Evolutionary conservation across 1,140 invertebrate species (phyloP), one percentile per base, ranked within the genome.

Genomic region (Macrocentrus cingulum): DNA sequence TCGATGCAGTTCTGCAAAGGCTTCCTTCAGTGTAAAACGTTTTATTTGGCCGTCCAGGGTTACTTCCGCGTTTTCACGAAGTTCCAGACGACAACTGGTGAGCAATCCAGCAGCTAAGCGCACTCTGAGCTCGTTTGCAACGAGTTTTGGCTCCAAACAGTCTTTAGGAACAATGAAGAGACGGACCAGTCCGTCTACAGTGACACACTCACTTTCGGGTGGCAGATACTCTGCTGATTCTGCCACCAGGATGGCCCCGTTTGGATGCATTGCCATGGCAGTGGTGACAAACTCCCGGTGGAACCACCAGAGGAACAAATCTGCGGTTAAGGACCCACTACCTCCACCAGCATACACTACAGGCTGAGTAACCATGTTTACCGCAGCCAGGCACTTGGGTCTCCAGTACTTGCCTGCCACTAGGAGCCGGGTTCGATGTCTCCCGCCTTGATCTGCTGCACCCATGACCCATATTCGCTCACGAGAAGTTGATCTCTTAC

Each of bases 221-320:
- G 77, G 79, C 0, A 80, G 54, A 23, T 79, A 81, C 16, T 78
- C 73, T 0, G 74, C 71, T 15, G 66, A 63, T 57, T 81, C 76
- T 0, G 74, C 76, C 0, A 83, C 74, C 2, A 83, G 61, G 2
- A 81, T 62, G 0, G 76, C 81, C 0, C 79, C 80, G 3, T 74
- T 63, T 1, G 77, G 74, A 53, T 83, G 80, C 62, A 83, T 72
- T 2, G 81, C 75, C 52, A 80, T 69, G 0, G 80, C 81, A 0
- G 80, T 79, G 0, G 80, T 76, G 0, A 76, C 79, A 56, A 84
- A 83, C 55, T 83, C 81, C 2, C 72, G 69, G 19, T 78, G 79
- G 39, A 83, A 82, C 81, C 82, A 83, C 82, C 82, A 83, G 3
- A 77, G 69, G 25, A 83, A 83, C 1, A 84, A 67, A 52, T 82